Base-by-base conservation (phyloP, 2,888 invertebrate genomes). In the Thelaira solivaga region DNA sequence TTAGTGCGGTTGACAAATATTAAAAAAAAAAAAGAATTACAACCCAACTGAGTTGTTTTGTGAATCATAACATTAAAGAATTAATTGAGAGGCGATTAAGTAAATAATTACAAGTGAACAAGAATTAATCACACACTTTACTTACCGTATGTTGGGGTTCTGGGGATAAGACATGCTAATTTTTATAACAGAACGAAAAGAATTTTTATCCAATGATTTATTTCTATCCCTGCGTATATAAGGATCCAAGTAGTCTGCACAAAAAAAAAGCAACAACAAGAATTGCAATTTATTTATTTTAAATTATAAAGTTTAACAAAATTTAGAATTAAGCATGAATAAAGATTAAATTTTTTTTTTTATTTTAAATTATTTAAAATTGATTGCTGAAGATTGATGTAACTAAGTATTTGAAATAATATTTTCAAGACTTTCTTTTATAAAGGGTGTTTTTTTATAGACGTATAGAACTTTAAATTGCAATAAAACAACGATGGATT, bases 111-210 rank as follows among this genome's bases (percentile, higher is more conserved):
- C 7, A 18, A 18, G 6, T 41, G 8, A 41, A 41, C 6, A 41
- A 13, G 5, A 20, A 43, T 34, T 20, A 51, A 53, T 69, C 13
- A 31, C 20, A 53, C 8, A 16, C 2, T 47, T 57, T 80, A 91
- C 92, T 92, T 90, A 95, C 95, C 90, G 91, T 85, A 94, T 94
- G 82, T 93, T 90, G 3, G 93, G 93, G 87, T 94, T 93, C 80
- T 92, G 92, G 0, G 95, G 94, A 86, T 93, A 93, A 0, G 94
- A 94, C 10, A 94, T 93, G 0, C 95, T 94, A 59, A 95, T 90
- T 87, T 94, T 94, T 75, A 95, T 90, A n/a, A 95, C 95, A 0
- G 94, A 93, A 82, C 94, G 91, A 88, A 95, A 95, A 24, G 94
- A 93, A 86, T 92, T 90, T 62, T 93, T 90, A 84, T 93, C 92